These are phyloP conservation scores for Muscidifurax raptorellus DNA, from an alignment of 1,140 invertebrate species.

Conservation along the genomic window DNA sequence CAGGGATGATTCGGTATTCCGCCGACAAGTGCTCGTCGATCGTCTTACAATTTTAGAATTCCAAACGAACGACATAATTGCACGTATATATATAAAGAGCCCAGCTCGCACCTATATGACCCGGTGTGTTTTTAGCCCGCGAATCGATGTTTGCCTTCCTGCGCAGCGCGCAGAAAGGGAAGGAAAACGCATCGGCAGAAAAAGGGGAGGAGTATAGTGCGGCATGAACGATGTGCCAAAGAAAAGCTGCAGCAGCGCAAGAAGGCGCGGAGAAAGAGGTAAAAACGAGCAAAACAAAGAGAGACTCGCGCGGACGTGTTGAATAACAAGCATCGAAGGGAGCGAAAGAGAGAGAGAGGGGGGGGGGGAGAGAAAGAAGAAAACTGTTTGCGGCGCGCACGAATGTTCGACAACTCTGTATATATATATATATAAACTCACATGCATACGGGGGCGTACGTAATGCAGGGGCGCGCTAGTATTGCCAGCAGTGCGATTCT, in stretches of 20 bases:
- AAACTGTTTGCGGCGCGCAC: not conserved
- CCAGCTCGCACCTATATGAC: too few species aligned
- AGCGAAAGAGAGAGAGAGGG: not conserved
- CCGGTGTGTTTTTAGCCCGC: too few species aligned
- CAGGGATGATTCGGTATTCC: too few species aligned
- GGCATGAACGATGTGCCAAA: not conserved
- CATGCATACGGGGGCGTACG: not conserved
- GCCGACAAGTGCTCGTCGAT: too few species aligned
- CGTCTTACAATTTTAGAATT: too few species aligned
- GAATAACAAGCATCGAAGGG: conserved; percentile 18
- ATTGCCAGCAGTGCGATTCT: conserved; percentile 11
- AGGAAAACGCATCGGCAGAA: not conserved
- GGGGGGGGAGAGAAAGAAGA: too few species aligned
- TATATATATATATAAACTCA: not conserved
- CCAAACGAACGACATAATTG: too few species aligned
- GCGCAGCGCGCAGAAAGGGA: not conserved
- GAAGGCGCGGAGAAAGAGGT: not conserved
- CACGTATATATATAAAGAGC: too few species aligned
- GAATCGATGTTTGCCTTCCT: not conserved
- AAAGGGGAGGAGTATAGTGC: not conserved
- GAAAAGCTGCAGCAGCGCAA: not conserved
- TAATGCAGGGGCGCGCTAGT: not conserved
- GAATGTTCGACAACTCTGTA: not conserved
- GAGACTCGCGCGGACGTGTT: not conserved
- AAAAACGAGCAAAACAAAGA: conserved; percentile 13